Evolutionary conservation across 2,113 vertebrate species (phyloP).

Genomic region (Peromyscus californicus): DNA sequence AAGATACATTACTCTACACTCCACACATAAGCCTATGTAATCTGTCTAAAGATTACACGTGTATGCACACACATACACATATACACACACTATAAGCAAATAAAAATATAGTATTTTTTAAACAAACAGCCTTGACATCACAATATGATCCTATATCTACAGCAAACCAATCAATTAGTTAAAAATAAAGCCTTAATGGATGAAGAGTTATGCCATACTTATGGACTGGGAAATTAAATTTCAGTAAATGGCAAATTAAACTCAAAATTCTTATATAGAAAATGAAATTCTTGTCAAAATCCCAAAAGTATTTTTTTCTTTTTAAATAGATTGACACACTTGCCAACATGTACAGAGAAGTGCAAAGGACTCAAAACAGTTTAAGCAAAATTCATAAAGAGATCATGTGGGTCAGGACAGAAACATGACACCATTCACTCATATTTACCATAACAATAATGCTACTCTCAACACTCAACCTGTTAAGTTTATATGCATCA

Average conservation of each 20-base stretch:
- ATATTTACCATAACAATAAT: neutral
- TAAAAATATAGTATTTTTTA: neutral
- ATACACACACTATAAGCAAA: neutral
- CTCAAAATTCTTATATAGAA: conserved; percentile 20
- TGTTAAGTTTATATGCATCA: neutral
- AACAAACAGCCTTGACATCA: neutral
- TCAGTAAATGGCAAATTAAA: neutral
- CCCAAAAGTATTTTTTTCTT: neutral
- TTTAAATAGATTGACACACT: neutral
- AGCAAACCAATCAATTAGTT: neutral
- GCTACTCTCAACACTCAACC: neutral
- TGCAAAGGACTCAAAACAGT: neutral
- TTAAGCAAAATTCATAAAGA: neutral
- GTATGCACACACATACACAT: too few relatives aligned
- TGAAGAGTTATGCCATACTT: conserved; percentile 1
- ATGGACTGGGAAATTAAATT: neutral
- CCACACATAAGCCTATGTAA: neutral
- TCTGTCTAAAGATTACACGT: neutral
- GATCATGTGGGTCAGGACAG: neutral
- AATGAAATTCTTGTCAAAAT: neutral
- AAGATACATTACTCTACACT: neutral
- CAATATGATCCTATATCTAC: neutral
- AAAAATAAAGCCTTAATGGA: neutral
- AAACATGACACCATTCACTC: neutral
- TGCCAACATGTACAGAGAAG: neutral